Percentiles rank a stretch among this genome's conserved stretches.
phyloP scores from a whole-genome alignment of 2,797 vertebrate genomes.

The Falco concolor region DNA sequence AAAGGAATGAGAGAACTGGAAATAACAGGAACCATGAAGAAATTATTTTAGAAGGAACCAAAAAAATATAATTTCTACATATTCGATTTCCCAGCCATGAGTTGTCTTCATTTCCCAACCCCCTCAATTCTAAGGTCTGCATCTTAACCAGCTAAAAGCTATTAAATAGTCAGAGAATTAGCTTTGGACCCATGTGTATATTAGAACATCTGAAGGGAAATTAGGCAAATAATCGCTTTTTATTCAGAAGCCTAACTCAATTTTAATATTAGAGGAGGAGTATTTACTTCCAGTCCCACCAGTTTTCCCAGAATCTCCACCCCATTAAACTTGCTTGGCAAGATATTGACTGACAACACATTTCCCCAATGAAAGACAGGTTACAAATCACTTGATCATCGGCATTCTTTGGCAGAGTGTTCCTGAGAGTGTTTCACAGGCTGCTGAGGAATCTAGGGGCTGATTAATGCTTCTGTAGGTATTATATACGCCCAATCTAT shows the following conservation, averaged over 20 bases:
- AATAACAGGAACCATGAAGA: background rate
- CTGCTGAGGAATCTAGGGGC: background rate
- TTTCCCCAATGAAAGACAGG: background rate
- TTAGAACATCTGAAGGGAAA: background rate
- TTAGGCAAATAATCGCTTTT: slow-evolving; percentile 2
- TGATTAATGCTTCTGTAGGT: background rate
- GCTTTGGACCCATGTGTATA: background rate
- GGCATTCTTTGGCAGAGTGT: background rate
- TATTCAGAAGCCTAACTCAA: background rate
- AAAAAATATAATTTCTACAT: background rate
- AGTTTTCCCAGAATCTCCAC: slow-evolving; percentile 13
- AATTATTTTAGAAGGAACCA: background rate
- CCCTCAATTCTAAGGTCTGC: background rate
- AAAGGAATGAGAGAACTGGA: background rate
- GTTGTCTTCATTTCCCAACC: fast-evolving
- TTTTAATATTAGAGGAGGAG: background rate
- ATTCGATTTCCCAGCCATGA: background rate
- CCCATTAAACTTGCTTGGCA: background rate
- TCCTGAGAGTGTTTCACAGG: background rate
- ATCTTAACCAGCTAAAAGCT: background rate
- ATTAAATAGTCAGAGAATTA: background rate
- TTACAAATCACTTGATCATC: background rate
- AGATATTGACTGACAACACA: background rate
- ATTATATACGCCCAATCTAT: fast-evolving
- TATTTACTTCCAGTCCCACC: slow-evolving; percentile 12